Base-by-base conservation (phyloP, 2,797 vertebrate species). In the Parauchenoglanis punctatus region DNA sequence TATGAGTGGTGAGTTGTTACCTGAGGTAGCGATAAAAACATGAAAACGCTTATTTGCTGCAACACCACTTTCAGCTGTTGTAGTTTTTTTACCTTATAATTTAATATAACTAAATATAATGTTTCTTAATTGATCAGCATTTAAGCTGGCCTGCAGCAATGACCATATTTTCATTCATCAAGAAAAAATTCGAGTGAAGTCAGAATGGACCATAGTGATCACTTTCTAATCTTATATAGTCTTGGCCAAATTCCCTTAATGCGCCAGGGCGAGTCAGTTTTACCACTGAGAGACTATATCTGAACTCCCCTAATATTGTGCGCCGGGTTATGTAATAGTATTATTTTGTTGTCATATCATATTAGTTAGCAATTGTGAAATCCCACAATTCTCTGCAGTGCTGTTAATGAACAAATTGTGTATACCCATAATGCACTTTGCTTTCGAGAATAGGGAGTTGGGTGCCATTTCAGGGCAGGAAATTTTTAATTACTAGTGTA, bases 371-470 rank as follows among this genome's bases (percentile, higher is more conserved):
- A 75, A n/a, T n/a, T 54, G 0, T 77, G 2, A 77, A 77, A 56
- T 56, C 28, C 17, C 28, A 78, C 28, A 78, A 58, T 78, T 35
- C 28, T 28, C n/a, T 77, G 73, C 49, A 78, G 31, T 3, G 54
- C 35, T 2, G n/a, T 77, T 18, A 31, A 15, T 59, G 31, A 10
- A 52, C 28, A 78, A 58, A 58, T 54, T 78, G 76, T 78, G 28
- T 78, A 77, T 77, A 77, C 49, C 13, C 49, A 77, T 31, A 77
- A 77, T 77, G n/a, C 75, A 56, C 75, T 77, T 54, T 78, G 46
- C 10, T 28, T 23, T 58, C 35, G 54, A 58, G 28, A 80, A 25
- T 23, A 59, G 4, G 18, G 54, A 80, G n/a, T 35, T 49, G 10
- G 35, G 17, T 40, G 31, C 18, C 72, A 49, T 49, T 75, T 76